phyloP scores from a whole-genome alignment of 2,797 vertebrate genomes.

The Phalanger gymnotis region DNA sequence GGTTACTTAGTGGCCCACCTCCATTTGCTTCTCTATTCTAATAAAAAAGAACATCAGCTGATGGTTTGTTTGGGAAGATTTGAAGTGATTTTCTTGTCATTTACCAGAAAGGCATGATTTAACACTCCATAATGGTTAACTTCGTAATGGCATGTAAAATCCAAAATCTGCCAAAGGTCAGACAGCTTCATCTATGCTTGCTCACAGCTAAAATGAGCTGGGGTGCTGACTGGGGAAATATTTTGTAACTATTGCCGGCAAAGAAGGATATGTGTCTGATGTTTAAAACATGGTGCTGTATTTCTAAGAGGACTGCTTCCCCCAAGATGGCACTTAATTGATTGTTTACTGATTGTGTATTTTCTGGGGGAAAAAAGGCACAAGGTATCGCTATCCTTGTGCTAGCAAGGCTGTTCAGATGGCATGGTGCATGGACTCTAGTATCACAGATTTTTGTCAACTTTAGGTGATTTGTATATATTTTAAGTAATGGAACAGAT shows the following conservation, averaged over 20 bases:
- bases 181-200: not conserved
- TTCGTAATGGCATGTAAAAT: not conserved
- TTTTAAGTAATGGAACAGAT: slow-evolving; percentile 11
- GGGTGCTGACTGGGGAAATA: not conserved
- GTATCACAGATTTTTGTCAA: slow-evolving; percentile 26
- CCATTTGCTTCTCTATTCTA: not conserved
- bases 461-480: slow-evolving; percentile 18
- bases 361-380: not conserved
- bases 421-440: not conserved
- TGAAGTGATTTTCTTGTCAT: not conserved
- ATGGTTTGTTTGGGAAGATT: not conserved
- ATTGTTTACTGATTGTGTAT: not conserved
- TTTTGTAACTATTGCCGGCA: not conserved
- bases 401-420: not conserved
- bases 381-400: not conserved
- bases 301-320: not conserved
- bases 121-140: not conserved
- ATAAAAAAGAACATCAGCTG: not conserved
- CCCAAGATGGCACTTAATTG: not conserved
- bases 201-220: not conserved
- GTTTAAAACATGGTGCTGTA: not conserved
- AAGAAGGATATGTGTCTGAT: not conserved
- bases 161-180: not conserved
- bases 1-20: not conserved
- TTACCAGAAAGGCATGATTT: not conserved